These are phyloP conservation scores for Orthonyx spaldingii DNA, from an alignment of 2,113 vertebrate species.

Conservation along the genomic window DNA sequence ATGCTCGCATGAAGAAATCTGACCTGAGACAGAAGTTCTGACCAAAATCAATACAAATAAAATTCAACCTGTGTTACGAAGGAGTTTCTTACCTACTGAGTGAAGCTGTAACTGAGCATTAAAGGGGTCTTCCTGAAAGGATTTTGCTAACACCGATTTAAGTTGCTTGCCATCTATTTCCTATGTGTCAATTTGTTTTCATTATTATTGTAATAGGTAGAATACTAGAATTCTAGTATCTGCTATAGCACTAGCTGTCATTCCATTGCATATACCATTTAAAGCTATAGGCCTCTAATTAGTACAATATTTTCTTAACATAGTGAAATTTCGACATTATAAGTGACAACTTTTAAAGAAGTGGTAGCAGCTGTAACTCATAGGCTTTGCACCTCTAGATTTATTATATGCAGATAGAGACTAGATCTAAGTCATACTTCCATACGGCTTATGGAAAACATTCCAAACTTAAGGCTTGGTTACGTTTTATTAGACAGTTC, in stretches of 20 bases:
- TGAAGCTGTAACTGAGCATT: not conserved
- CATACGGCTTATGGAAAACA: not conserved
- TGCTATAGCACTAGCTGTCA: not conserved
- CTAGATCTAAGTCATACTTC: not conserved
- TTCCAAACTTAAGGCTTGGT: not conserved
- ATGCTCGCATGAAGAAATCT: not conserved
- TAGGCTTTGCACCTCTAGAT: not conserved
- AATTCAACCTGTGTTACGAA: not conserved
- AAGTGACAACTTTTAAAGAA: not conserved
- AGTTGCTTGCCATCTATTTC: not conserved
- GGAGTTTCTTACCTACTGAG: not conserved
- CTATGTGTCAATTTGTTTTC: not conserved
- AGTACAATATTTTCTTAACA: not conserved
- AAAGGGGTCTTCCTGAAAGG: not conserved
- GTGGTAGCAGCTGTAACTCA: not conserved
- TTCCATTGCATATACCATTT: not conserved
- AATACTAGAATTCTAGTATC: not conserved
- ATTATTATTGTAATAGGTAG: not conserved
- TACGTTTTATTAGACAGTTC: not conserved
- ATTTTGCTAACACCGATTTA: not conserved
- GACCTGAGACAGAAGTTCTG: not conserved
- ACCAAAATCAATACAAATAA: not conserved
- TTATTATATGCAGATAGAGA: not conserved
- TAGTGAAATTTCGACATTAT: not conserved
- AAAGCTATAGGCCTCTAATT: not conserved